These are phyloP conservation scores for Pachydiplax longipennis DNA, from an alignment of 2,888 invertebrate genomes.

Conservation along the genomic window DNA sequence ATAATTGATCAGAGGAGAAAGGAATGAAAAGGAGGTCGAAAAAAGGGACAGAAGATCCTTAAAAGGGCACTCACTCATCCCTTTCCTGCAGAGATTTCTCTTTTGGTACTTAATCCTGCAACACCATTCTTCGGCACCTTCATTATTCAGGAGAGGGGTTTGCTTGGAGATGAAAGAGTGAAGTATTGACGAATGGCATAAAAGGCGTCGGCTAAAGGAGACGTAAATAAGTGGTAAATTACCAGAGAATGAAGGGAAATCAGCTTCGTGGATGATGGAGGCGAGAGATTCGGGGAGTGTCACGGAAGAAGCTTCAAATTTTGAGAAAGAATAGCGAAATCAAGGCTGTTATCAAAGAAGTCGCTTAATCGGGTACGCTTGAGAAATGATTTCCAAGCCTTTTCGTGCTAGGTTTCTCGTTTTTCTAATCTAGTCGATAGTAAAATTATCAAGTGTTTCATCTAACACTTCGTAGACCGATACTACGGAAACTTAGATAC, in stretches of 20 bases:
- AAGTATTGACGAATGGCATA: background rate
- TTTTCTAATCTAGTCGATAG: no score
- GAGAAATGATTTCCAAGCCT: no score
- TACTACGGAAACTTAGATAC: no score
- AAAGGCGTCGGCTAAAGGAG: background rate
- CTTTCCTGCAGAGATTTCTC: background rate
- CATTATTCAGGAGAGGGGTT: background rate
- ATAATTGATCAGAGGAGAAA: background rate
- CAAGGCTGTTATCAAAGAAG: no score
- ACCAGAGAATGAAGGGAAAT: background rate
- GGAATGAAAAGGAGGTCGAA: background rate
- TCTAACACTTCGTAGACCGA: no score
- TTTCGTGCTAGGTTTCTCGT: no score
- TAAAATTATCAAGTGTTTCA: no score
- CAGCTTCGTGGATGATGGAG: background rate
- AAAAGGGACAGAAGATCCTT: no score
- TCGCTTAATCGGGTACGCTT: no score
- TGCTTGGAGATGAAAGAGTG: background rate
- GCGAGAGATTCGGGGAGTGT: background rate
- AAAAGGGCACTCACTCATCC: background rate
- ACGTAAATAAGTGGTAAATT: background rate
- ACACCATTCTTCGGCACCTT: background rate
- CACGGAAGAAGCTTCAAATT: background rate
- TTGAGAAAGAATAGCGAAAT: no score
- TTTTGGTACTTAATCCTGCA: background rate